Percentiles rank a stretch among this genome's conserved stretches.
Evolutionary conservation across 2,888 invertebrate genomes (phyloP).

Genomic region (Agrotis exclamationis): DNA sequence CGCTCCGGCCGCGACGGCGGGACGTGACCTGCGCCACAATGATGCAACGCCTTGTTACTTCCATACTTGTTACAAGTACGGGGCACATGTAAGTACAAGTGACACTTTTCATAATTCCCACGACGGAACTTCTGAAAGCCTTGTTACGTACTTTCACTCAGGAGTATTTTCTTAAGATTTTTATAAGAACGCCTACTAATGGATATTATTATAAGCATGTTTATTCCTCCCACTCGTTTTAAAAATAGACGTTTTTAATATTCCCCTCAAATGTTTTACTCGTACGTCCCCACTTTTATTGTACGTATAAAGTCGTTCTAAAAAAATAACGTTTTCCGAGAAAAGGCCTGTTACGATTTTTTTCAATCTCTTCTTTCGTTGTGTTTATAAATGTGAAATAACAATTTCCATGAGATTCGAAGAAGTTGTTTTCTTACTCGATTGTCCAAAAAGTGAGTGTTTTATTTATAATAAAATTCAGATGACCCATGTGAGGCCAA

Average conservation of each 20-base stretch:
- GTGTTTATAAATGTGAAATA: slow-evolving; percentile 10
- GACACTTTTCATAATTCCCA: slow-evolving; percentile 49
- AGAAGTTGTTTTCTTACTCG: slow-evolving; percentile 6
- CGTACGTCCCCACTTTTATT: neutral
- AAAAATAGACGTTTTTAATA: slow-evolving; percentile 22
- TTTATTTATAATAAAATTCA: slow-evolving; percentile 1
- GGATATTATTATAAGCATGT: slow-evolving; percentile 8
- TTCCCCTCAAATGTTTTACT: neutral
- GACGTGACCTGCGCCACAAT: slow-evolving; percentile 81
- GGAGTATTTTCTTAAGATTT: slow-evolving; percentile 14
- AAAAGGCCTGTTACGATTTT: slow-evolving; percentile 12
- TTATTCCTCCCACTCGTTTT: slow-evolving; percentile 3
- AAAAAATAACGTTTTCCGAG: neutral
- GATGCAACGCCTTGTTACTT: slow-evolving; percentile 70
- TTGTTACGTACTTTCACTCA: neutral
- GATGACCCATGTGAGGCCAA: slow-evolving; percentile 2
- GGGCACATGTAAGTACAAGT: slow-evolving; percentile 63
- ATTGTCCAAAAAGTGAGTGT: neutral
- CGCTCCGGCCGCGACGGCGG: slow-evolving; percentile 61
- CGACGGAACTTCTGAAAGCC: neutral
- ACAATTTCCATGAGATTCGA: slow-evolving; percentile 3
- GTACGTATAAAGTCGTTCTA: neutral
- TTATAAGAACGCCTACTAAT: neutral
- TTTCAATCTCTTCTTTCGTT: slow-evolving; percentile 25
- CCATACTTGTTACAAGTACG: slow-evolving; percentile 70